Evolutionary conservation across 2,888 invertebrate species (phyloP).

Genomic region (Osmoderma eremita): DNA sequence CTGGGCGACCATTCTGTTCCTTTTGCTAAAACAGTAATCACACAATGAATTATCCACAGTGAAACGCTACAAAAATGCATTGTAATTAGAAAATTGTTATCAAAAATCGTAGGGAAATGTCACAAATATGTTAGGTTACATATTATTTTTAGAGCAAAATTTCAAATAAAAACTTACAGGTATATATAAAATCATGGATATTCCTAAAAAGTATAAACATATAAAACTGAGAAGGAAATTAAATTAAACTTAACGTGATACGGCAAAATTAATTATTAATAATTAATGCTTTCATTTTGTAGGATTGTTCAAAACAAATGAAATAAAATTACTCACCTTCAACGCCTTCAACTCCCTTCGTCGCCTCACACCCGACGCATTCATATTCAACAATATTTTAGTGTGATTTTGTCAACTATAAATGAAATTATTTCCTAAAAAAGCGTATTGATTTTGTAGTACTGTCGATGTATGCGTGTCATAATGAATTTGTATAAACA

Average conservation of each 20-base stretch:
- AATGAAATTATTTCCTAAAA: slow-evolving; percentile 1
- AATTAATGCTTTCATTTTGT: slow-evolving; percentile 6
- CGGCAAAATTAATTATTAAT: slow-evolving; percentile 13
- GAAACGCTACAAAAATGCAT: neutral
- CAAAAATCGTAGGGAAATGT: neutral
- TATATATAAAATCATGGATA: slow-evolving; percentile 46
- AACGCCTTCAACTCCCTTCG: slow-evolving; percentile 30
- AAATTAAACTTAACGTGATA: slow-evolving; percentile 12
- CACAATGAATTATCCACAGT: neutral
- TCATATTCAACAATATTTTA: slow-evolving; percentile 29
- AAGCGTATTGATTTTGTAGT: slow-evolving; percentile 33
- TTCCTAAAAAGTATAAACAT: slow-evolving; percentile 43
- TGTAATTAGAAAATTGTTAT: slow-evolving; percentile 18
- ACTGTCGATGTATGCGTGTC: slow-evolving; percentile 22
- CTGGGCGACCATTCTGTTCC: slow-evolving; percentile 49
- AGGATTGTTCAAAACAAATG: slow-evolving; percentile 25
- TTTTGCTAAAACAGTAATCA: slow-evolving; percentile 46
- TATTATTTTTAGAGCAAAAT: slow-evolving; percentile 23
- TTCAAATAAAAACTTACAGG: slow-evolving; percentile 46
- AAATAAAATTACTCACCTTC: slow-evolving; percentile 22
- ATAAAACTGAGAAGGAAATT: slow-evolving; percentile 18
- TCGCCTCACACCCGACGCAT: slow-evolving; percentile 32
- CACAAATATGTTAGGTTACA: slow-evolving; percentile 38
- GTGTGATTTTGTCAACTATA: slow-evolving; percentile 4
- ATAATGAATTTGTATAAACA: slow-evolving; percentile 13